Evolutionary conservation across 1,140 invertebrate species (phyloP), one percentile per base, ranked within the genome.

Genomic region (Drosophila guanche): DNA sequence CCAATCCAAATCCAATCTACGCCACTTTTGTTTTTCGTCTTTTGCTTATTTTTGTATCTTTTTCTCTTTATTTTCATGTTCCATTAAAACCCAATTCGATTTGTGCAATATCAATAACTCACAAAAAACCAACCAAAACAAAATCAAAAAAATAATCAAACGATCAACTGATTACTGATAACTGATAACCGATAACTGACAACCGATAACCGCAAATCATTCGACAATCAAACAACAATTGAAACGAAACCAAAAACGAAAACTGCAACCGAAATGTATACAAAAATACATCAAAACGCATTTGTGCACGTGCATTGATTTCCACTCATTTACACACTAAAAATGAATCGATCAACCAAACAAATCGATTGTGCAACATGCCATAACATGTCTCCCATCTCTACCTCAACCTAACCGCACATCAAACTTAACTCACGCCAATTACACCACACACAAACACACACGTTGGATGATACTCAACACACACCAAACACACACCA

Each of bases 51-150:
- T 68, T 90, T 90, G 77, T 84, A 79, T 90, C 81, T 90, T 77
- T 90, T 86, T 91, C 81, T 91, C 79, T 90, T 90, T 89, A 79
- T 85, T 89, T 90, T 88, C 88, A 90, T 90, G 85, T 85, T 89
- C 89, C 79, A 83, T 88, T 83, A 88, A 86, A 88, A 74, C 52
- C 69, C 76, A 79, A 83, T 85, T 85, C 79, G 79, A 88, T 88
- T 85, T 90, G 81, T 89, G 81, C 79, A 84, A 69, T 69, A 65
- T 65, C 68, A 83, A 83, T 83, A 89, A 89, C 70, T 57, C 61
- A 70, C 58, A 47, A 80, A 62, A 72, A 71, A 59, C 57, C 58
- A 75, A 59, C 60, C 65, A 75, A 67, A 74, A 54, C 72, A 54
- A 59, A 65, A 80, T 27, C 52, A 52, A 73, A 68, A 50, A 48